phyloP scores from a whole-genome alignment of 1,140 invertebrate genomes.

The Paralvinella palmiformis region DNA sequence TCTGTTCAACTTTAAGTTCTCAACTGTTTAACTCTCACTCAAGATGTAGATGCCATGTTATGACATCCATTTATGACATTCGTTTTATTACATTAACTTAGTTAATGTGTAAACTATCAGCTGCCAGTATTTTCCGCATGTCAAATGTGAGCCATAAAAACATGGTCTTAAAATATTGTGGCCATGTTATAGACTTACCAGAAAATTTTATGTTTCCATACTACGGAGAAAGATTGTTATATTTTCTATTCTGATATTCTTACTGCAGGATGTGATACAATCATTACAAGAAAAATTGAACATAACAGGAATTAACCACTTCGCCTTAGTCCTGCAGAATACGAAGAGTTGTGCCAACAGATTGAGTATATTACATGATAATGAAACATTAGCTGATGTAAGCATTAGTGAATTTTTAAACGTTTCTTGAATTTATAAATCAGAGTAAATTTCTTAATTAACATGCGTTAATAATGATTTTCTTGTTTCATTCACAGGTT shows the following conservation, averaged over 20 bases:
- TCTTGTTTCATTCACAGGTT: slow-evolving; percentile 60
- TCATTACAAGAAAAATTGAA: slow-evolving; percentile 80
- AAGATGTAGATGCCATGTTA: too few relatives aligned
- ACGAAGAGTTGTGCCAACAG: slow-evolving; percentile 78
- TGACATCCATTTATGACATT: too few relatives aligned
- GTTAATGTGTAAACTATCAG: too few relatives aligned
- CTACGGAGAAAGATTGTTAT: too few relatives aligned
- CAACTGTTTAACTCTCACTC: too few relatives aligned
- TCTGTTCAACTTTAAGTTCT: too few relatives aligned
- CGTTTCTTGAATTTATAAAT: background rate
- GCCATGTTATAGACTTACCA: too few relatives aligned
- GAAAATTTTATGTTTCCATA: too few relatives aligned
- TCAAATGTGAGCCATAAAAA: too few relatives aligned
- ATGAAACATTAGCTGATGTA: slow-evolving; percentile 78
- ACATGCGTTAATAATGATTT: background rate
- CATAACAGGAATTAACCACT: slow-evolving; percentile 72
- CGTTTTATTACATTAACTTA: too few relatives aligned
- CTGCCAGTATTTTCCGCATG: too few relatives aligned
- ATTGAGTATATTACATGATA: slow-evolving; percentile 76
- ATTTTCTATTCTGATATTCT: slow-evolving; percentile 9
- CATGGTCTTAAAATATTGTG: too few relatives aligned
- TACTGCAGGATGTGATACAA: slow-evolving; percentile 67
- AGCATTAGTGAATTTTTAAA: slow-evolving; percentile 24
- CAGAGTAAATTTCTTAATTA: background rate
- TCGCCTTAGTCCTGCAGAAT: slow-evolving; percentile 82